phyloP scores from a whole-genome alignment of 2,113 vertebrate species.

The Eurypyga helias region DNA sequence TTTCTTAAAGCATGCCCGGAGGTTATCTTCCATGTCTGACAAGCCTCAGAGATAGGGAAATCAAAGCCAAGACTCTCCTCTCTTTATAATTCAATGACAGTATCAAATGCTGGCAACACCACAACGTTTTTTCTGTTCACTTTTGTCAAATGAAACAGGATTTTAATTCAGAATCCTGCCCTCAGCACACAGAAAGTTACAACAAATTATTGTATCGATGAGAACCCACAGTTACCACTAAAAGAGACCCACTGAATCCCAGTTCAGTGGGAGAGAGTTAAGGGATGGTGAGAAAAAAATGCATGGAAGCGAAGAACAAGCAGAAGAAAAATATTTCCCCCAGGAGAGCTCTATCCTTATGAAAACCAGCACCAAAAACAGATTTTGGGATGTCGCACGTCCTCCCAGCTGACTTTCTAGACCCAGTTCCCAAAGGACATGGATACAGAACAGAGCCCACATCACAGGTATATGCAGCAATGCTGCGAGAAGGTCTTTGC shows the following conservation, averaged over 20 bases:
- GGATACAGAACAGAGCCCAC: background rate
- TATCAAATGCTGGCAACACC: constrained; percentile 63
- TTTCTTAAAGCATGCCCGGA: background rate
- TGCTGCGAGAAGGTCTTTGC: background rate
- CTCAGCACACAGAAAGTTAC: constrained; percentile 51
- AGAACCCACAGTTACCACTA: constrained; percentile 64
- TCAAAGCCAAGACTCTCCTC: background rate
- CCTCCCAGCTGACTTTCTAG: background rate
- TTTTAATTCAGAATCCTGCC: background rate
- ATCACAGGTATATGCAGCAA: background rate
- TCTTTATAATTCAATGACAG: background rate
- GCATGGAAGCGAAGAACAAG: constrained; percentile 77
- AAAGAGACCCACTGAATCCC: constrained; percentile 64
- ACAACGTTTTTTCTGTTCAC: background rate
- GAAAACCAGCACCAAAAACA: background rate
- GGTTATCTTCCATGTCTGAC: background rate
- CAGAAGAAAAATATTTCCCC: constrained; percentile 25
- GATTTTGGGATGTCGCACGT: background rate
- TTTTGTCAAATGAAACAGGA: background rate
- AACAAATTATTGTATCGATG: constrained; percentile 7
- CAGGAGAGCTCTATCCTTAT: constrained; percentile 68
- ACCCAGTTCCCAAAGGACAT: background rate
- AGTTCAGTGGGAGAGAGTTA: constrained; percentile 62
- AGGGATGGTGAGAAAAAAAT: constrained; percentile 62
- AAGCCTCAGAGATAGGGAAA: background rate